phyloP scores from a whole-genome alignment of 2,888 invertebrate species.

The Drosophila nr. perissopoda region DNA sequence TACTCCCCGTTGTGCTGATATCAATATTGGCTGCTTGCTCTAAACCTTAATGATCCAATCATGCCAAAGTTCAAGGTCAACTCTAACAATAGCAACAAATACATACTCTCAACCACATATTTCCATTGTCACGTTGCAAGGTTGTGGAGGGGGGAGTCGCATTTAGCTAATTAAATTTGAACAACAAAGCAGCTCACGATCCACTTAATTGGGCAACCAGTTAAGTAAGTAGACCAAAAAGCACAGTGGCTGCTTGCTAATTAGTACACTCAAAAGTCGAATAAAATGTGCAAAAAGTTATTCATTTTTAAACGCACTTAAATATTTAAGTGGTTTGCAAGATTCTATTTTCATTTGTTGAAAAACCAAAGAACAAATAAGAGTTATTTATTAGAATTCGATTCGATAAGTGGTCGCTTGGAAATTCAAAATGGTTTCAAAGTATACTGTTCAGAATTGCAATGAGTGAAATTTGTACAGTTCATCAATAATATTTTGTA shows the following conservation, averaged over 20 bases:
- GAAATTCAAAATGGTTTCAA: too few species aligned
- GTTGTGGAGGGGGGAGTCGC: background rate
- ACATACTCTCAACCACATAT: background rate
- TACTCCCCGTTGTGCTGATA: conserved; percentile 24
- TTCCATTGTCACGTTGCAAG: background rate
- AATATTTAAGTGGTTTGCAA: background rate
- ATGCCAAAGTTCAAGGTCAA: conserved; percentile 36
- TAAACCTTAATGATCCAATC: conserved; percentile 25
- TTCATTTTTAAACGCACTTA: background rate
- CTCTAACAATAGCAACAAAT: background rate
- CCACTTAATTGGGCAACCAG: conserved; percentile 9
- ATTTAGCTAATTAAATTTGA: conserved; percentile 9
- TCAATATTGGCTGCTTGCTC: conserved; percentile 12
- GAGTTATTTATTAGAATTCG: background rate
- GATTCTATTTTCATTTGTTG: background rate
- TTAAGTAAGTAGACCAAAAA: conserved; percentile 10
- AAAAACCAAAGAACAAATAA: background rate
- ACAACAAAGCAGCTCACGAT: conserved; percentile 1
- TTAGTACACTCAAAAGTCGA: background rate
- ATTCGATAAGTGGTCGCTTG: background rate
- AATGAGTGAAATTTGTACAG: too few species aligned
- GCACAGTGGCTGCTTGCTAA: background rate
- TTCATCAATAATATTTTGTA: too few species aligned
- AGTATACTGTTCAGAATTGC: too few species aligned
- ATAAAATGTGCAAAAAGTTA: background rate